Conservation (phyloP, 2,797 vertebrate species). For the Pygocentrus nattereri region DNA sequence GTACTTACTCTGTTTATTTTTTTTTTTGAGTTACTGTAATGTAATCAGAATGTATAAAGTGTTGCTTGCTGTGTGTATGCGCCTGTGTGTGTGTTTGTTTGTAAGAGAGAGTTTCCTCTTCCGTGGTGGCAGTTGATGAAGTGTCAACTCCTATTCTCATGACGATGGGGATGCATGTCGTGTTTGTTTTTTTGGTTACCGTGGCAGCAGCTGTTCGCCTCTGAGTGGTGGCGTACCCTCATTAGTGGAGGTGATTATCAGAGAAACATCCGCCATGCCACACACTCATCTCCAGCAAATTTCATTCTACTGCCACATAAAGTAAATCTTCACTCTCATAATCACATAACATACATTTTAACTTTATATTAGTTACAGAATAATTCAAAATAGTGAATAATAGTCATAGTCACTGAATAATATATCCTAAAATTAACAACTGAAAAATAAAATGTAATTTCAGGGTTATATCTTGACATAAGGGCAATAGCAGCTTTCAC, state of each 20-base stretch:
- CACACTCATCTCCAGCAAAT: conserved; percentile 12
- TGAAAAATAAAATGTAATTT: neutral
- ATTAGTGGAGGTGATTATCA: conserved; percentile 57
- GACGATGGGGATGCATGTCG: conserved; percentile 65
- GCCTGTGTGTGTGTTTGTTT: conserved; percentile 24
- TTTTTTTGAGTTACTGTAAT: neutral
- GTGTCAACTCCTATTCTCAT: conserved; percentile 65
- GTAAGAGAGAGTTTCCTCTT: conserved; percentile 7
- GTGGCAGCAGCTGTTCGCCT: conserved; percentile 70
- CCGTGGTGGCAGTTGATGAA: conserved; percentile 59
- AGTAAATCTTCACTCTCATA: neutral
- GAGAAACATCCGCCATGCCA: conserved; percentile 45
- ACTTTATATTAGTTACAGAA: neutral
- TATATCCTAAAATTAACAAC: neutral
- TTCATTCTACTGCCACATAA: neutral
- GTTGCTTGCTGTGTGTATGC: conserved; percentile 1
- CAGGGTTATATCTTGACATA: neutral
- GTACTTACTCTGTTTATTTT: neutral
- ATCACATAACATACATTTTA: neutral
- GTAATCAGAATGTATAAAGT: neutral
- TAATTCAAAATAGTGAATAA: neutral
- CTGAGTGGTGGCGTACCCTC: conserved; percentile 61
- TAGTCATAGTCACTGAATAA: neutral
- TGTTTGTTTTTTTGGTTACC: conserved; percentile 65
- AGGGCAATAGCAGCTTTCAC: too few species aligned